Conservation (phyloP, 1,140 invertebrate genomes). For the Bombus pyrosoma region DNA sequence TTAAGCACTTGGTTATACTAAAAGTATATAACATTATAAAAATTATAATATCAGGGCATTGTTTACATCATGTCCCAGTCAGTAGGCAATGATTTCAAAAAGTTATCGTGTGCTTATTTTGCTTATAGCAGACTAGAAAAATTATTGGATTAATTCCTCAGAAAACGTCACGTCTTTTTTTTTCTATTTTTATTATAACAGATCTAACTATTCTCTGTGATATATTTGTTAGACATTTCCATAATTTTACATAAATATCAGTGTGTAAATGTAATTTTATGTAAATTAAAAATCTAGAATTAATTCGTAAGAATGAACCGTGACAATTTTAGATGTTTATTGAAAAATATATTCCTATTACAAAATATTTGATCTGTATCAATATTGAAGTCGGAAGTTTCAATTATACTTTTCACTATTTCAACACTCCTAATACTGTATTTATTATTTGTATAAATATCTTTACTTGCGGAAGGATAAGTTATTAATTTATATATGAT, state of each 20-base stretch:
- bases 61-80: not conserved
- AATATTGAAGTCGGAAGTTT: not conserved
- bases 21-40: not conserved
- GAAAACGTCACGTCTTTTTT: not conserved
- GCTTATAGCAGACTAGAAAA: not conserved
- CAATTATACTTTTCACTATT: constrained; percentile 1
- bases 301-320: not conserved
- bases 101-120: no score
- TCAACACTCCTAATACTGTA: not conserved
- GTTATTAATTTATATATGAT: not conserved
- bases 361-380: not conserved
- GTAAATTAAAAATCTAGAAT: constrained; percentile 1
- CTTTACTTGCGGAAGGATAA: not conserved
- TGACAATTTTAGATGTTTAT: constrained; percentile 10
- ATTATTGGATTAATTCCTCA: not conserved
- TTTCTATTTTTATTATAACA: constrained; percentile 1
- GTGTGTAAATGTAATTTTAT: constrained; percentile 4
- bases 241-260: constrained; percentile 8
- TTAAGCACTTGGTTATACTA: not conserved
- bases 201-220: constrained; percentile 13
- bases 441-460: not conserved
- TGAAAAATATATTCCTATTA: not conserved
- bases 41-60: constrained; percentile 21
- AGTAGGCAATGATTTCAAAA: not conserved
- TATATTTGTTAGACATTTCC: constrained; percentile 31